Conservation (phyloP, 2,113 vertebrate genomes). For the Perca flavescens region DNA sequence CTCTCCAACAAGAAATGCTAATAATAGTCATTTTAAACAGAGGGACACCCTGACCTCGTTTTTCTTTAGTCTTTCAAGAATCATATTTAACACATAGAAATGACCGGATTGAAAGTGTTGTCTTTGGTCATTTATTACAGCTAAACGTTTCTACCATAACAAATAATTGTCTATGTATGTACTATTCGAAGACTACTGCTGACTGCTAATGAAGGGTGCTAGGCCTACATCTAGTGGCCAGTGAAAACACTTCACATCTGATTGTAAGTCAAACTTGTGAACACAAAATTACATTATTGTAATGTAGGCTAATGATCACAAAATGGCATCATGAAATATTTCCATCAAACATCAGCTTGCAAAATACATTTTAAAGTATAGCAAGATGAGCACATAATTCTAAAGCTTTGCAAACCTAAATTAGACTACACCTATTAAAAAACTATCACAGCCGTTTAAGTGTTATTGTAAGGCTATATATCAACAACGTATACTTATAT, state of each 20-base stretch:
- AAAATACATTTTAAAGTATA: not conserved
- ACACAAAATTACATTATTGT: not conserved
- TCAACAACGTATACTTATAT: too few species aligned
- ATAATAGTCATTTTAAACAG: not conserved
- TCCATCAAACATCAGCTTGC: not conserved
- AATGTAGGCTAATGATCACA: not conserved
- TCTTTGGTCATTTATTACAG: not conserved
- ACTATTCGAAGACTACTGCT: not conserved
- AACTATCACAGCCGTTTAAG: not conserved
- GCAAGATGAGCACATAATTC: not conserved
- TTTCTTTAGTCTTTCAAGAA: not conserved
- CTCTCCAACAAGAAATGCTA: not conserved
- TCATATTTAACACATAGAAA: not conserved
- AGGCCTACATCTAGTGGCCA: constrained; percentile 51
- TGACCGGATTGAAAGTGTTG: not conserved
- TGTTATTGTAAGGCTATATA: not conserved
- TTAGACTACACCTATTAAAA: not conserved
- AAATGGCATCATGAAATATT: not conserved
- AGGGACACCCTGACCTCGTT: not conserved
- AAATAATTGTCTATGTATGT: not conserved
- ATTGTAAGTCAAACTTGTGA: not conserved
- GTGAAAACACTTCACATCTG: not conserved
- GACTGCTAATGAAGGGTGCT: not conserved
- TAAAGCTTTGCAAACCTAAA: not conserved
- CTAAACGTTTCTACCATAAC: not conserved